Percentiles rank a stretch among this genome's conserved stretches.
phyloP scores from a whole-genome alignment of 1,140 invertebrate genomes.

The Tyrophagus putrescentiae region DNA sequence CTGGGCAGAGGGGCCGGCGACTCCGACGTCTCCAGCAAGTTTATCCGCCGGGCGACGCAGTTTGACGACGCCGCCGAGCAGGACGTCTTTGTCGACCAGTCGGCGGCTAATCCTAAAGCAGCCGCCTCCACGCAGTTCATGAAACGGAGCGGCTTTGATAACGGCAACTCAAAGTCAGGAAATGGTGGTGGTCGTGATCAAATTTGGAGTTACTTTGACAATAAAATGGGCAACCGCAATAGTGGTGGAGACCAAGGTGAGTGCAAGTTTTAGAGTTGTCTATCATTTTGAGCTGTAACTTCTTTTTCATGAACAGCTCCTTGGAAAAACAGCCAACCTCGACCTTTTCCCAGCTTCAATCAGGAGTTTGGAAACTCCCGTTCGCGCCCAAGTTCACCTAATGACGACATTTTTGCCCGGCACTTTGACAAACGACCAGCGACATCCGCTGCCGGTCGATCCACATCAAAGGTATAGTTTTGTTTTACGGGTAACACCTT shows the following conservation, averaged over 20 bases:
- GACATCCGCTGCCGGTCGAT: too few relatives aligned
- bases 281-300: too few relatives aligned
- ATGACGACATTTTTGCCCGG: background rate
- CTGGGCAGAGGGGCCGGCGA: too few relatives aligned
- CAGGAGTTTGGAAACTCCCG: background rate
- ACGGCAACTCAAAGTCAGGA: background rate
- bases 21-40: background rate
- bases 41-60: background rate
- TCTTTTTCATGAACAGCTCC: too few relatives aligned
- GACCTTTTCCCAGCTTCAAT: background rate
- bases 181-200: background rate
- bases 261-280: too few relatives aligned
- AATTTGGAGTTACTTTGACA: background rate
- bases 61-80: background rate
- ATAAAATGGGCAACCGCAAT: background rate
- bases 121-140: background rate
- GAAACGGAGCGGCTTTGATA: background rate
- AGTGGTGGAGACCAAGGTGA: background rate
- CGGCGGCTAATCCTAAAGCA: background rate
- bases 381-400: too few relatives aligned
- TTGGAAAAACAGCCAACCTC: too few relatives aligned
- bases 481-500: too few relatives aligned
- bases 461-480: too few relatives aligned
- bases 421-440: slow-evolving; percentile 3
- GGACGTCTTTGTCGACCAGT: background rate